Evolutionary conservation across 2,888 invertebrate genomes (phyloP), one percentile per base, ranked within the genome.

Genomic region (Microchrysa polita): DNA sequence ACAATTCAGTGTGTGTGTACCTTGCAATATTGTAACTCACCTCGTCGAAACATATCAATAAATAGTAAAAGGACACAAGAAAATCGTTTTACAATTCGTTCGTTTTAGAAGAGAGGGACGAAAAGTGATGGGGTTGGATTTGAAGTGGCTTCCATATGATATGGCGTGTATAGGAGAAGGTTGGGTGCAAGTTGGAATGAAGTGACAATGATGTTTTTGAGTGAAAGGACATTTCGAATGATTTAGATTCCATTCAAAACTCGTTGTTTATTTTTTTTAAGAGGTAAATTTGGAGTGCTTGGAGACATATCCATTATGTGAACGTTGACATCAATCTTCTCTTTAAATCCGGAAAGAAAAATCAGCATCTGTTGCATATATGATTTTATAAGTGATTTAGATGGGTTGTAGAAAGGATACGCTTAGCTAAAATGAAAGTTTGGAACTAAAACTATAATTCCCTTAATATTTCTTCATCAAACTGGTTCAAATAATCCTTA

Each of bases 51-150:
- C 69, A 55, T 57, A 69, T 55, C 69, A 42, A 69, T 69, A 69
- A 57, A 69, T 69, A 55, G 65, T 12, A 65, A 20, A n/a, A n/a
- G n/a, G n/a, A n/a, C n/a, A 20, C 40, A 63, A 63, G 40, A 18
- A 40, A 69, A 55, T 57, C 69, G 42, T 55, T 69, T 69, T 57
- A 57, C 69, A 69, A 69, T 69, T 27, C n/a, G n/a, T n/a, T 48
- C 1, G 55, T 40, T 57, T 34, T n/a, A n/a, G n/a, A n/a, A n/a
- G n/a, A n/a, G n/a, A n/a, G 40, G 42, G 12, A n/a, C 48, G 48
- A n/a, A n/a, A 10, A 48, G 48, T 10, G 16, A 5, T 34, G 2
- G n/a, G n/a, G 42, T 7, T 42, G 42, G 12, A 42, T 42, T 9
- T 12, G 42, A 42, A 42, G 48, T 34, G 27, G 7, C n/a, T n/a